Evolutionary conservation across 2,113 vertebrate species (phyloP).

Genomic region (Upupa epops): DNA sequence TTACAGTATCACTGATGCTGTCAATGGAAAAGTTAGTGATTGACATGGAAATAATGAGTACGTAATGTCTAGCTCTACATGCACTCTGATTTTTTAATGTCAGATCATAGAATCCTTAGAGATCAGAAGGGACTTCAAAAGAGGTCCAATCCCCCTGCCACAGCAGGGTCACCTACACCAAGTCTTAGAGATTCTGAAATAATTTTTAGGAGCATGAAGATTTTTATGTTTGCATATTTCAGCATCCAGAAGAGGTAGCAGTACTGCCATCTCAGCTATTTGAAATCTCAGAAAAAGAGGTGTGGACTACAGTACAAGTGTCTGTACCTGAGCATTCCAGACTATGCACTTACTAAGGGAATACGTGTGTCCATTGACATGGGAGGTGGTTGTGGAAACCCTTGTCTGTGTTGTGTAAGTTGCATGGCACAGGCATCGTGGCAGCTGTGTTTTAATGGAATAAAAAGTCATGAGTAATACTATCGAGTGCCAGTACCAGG

Average conservation of each 20-base stretch:
- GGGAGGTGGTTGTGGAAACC: background rate
- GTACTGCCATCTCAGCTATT: fast-evolving
- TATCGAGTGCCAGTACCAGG: background rate
- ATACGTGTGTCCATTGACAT: too few species aligned
- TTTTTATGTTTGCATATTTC: background rate
- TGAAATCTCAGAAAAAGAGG: background rate
- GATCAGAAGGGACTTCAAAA: too few species aligned
- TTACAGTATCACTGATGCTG: background rate
- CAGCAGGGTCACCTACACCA: too few species aligned
- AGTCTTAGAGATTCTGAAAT: background rate
- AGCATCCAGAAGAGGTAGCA: background rate
- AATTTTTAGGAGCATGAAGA: background rate
- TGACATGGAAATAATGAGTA: background rate
- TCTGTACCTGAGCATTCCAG: background rate
- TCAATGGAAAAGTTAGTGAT: background rate
- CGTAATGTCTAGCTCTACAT: background rate
- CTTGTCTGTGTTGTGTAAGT: fast-evolving
- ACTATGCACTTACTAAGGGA: background rate
- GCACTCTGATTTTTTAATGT: too few species aligned
- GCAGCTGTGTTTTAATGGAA: background rate
- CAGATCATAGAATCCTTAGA: too few species aligned
- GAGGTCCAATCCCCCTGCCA: too few species aligned
- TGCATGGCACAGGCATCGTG: background rate
- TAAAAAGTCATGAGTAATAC: background rate
- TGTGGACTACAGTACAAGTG: background rate